Conservation (phyloP, 2,113 vertebrate genomes). For the Clupea harengus region DNA sequence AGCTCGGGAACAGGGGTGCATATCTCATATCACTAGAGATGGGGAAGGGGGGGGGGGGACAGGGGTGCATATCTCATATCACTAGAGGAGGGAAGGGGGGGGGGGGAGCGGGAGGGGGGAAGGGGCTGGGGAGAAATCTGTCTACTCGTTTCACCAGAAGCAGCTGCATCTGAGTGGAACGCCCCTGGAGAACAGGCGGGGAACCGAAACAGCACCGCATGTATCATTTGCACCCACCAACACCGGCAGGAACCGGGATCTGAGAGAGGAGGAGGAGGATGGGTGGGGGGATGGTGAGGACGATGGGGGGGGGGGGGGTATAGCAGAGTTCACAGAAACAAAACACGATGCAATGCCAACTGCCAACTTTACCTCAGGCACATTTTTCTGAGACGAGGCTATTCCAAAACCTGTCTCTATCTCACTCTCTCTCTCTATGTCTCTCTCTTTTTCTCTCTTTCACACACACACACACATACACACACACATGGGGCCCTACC, state of each 20-base stretch:
- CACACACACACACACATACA: constrained; percentile 3
- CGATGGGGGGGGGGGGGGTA: not conserved
- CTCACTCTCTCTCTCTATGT: too few relatives aligned
- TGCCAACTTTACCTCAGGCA: not conserved
- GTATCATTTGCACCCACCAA: not conserved
- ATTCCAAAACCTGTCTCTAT: not conserved
- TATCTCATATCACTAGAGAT: not conserved
- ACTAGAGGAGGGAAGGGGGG: not conserved
- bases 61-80: not conserved
- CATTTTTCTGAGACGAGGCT: not conserved
- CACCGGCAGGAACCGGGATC: not conserved
- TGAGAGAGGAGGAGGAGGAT: not conserved
- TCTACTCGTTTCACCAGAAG: not conserved
- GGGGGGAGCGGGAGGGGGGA: not conserved
- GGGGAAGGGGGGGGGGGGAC: not conserved
- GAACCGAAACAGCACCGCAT: not conserved
- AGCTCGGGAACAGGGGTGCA: not conserved
- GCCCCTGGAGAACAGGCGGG: not conserved
- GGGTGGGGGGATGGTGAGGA: not conserved
- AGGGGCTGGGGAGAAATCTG: not conserved
- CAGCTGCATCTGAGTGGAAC: not conserved
- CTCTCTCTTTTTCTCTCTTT: not conserved
- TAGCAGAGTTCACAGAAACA: not conserved
- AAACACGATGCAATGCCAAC: not conserved
- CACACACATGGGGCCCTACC: not conserved